Percentiles rank a stretch among this genome's conserved stretches.
These are phyloP conservation scores for Phytoseiulus persimilis DNA, from an alignment of 2,888 invertebrate genomes.

Conservation along the genomic window DNA sequence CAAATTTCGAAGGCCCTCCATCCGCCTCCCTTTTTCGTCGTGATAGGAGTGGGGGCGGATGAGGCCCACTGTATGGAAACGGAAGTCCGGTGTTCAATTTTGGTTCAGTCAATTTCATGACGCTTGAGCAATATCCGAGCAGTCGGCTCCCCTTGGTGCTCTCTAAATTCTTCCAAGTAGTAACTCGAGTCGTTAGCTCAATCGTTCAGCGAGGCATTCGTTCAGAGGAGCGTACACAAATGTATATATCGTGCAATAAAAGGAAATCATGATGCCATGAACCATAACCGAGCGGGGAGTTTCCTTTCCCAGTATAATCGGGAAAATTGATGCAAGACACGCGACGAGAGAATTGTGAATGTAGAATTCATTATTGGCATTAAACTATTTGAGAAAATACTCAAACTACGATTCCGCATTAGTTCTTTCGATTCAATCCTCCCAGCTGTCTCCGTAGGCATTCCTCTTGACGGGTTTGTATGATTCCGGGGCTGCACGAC, in stretches of 20 bases:
- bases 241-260: neutral
- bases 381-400: neutral
- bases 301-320: neutral
- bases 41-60: too few relatives aligned
- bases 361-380: neutral
- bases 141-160: too few relatives aligned
- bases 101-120: too few relatives aligned
- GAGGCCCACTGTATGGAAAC: too few relatives aligned
- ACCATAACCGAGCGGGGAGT: neutral
- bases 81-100: too few relatives aligned
- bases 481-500: neutral
- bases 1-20: too few relatives aligned
- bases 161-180: neutral
- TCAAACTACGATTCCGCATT: neutral
- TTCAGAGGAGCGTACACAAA: neutral
- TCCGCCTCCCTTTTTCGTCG: too few relatives aligned
- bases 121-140: too few relatives aligned
- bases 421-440: neutral
- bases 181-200: neutral
- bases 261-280: neutral
- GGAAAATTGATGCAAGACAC: neutral
- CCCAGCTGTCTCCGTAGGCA: neutral
- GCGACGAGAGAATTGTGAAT: neutral
- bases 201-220: neutral
- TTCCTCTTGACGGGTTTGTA: neutral